Base-by-base conservation (phyloP, 2,888 invertebrate species). In the Tenthredo scrophulariae region DNA sequence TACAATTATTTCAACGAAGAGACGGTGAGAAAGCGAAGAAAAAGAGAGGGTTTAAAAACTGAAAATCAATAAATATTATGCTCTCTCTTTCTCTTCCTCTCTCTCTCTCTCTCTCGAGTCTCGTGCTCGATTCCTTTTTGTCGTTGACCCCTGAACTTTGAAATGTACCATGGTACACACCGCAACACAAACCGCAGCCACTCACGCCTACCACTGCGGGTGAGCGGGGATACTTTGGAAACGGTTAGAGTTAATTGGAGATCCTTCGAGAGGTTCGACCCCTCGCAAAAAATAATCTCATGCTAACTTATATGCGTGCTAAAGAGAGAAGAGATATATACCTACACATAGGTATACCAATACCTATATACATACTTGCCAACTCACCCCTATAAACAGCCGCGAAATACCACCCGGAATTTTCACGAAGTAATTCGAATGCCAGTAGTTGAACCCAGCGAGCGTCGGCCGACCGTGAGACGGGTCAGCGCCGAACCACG, bases 211-310 rank as follows among this genome's bases (percentile, higher is more conserved):
- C 50, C 26, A 62, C 3, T 22, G 62, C 22, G 33, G 6, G 29
- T 15, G 29, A 13, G 22, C 10, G 43, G 43, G 40, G 72, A 74
- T 74, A 74, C 72, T 83, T 83, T 67, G 33, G 46, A 83, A 83
- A 83, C 83, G 83, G 83, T 83, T 83, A 83, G 83, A 83, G 83
- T 83, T 83, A 83, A 83, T 83, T 83, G 83, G 83, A 83, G 83
- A 67, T 83, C 65, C 67, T 83, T 70, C 65, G 70, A 83, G 67
- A 83, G 83, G 18, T 29, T 67, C 83, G 43, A 65, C 67, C 67
- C 77, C 83, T 83, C 70, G 29, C 67, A 26, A 7, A 83, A 83
- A 67, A 67, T 70, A 83, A 83, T 67, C n/a, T 83, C 62, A 40
- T 6, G 22, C 33, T 22, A 40, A 33, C 62, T 40, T 50, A 58